A percentile compares a stretch with the other conserved stretches of the same genome.
phyloP scores from a whole-genome alignment of 37 sponge, comb jelly and placozoan genomes.

The Beroe forskalii region DNA sequence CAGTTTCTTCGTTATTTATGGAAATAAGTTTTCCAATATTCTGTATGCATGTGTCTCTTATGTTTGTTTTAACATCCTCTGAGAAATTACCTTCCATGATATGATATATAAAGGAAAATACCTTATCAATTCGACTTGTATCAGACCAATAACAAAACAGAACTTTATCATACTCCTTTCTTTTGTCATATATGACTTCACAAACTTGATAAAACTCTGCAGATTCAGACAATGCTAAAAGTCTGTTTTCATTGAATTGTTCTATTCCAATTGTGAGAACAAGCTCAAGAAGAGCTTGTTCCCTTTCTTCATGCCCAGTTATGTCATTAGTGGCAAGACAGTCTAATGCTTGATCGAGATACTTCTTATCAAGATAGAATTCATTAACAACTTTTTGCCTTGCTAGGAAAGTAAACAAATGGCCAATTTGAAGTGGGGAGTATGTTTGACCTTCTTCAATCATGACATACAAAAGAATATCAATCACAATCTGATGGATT shows the following conservation, averaged over 20 bases:
- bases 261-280: slow-evolving; percentile 40
- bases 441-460: slow-evolving; percentile 37
- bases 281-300: slow-evolving; percentile 38
- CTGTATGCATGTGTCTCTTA: slow-evolving; percentile 42
- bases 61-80: slow-evolving; percentile 22
- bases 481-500: slow-evolving; percentile 62
- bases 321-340: slow-evolving; percentile 60
- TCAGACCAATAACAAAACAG: slow-evolving; percentile 60
- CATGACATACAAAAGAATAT: slow-evolving; percentile 59
- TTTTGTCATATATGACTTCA: slow-evolving; percentile 39
- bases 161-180: slow-evolving; percentile 52
- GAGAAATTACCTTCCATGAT: slow-evolving; percentile 38
- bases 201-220: slow-evolving; percentile 58
- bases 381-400: background rate
- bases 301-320: slow-evolving; percentile 53
- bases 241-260: slow-evolving; percentile 38
- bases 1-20: slow-evolving; percentile 53
- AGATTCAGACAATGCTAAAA: slow-evolving; percentile 37
- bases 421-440: slow-evolving; percentile 34
- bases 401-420: slow-evolving; percentile 40
- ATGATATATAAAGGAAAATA: slow-evolving; percentile 53
- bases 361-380: slow-evolving; percentile 58
- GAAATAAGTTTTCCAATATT: slow-evolving; percentile 47
- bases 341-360: slow-evolving; percentile 55
- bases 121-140: slow-evolving; percentile 50